Percentiles rank a stretch among this genome's conserved stretches.
These are phyloP conservation scores for Limenitis camilla DNA, from an alignment of 2,888 invertebrate genomes.

Conservation along the genomic window DNA sequence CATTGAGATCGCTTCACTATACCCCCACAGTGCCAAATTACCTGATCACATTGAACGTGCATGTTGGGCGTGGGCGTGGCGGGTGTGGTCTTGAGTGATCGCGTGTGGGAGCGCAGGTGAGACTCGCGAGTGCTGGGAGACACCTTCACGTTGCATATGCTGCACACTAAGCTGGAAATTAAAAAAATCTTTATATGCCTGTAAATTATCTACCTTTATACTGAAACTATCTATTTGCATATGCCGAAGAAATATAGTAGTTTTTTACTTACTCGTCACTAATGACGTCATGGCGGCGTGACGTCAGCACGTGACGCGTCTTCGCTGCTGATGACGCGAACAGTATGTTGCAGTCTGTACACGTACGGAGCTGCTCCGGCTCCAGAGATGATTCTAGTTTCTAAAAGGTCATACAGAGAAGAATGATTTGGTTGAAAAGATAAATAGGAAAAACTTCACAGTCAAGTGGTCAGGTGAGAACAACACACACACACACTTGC, in stretches of 20 bases:
- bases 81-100: conserved; percentile 3
- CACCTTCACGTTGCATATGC: conserved; percentile 32
- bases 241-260: no score
- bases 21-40: no score
- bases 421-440: no score
- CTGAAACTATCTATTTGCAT: no score
- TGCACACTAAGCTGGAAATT: conserved; percentile 30
- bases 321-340: conserved; percentile 39
- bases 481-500: no score
- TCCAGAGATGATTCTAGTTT: conserved; percentile 10
- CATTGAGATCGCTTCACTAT: no score
- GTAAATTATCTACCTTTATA: no score
- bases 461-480: no score
- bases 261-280: conserved; percentile 30
- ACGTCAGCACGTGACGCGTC: conserved; percentile 41
- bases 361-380: conserved; percentile 30
- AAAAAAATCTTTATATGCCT: not conserved
- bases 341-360: conserved; percentile 41
- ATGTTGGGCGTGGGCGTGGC: conserved; percentile 12
- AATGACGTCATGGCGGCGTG: conserved; percentile 34
- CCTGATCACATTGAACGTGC: conserved; percentile 35
- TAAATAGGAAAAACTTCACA: no score
- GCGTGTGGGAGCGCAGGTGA: conserved; percentile 13
- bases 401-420: no score
- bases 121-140: conserved; percentile 1